phyloP scores from a whole-genome alignment of 2,888 invertebrate genomes.

The Tipula helvola region DNA sequence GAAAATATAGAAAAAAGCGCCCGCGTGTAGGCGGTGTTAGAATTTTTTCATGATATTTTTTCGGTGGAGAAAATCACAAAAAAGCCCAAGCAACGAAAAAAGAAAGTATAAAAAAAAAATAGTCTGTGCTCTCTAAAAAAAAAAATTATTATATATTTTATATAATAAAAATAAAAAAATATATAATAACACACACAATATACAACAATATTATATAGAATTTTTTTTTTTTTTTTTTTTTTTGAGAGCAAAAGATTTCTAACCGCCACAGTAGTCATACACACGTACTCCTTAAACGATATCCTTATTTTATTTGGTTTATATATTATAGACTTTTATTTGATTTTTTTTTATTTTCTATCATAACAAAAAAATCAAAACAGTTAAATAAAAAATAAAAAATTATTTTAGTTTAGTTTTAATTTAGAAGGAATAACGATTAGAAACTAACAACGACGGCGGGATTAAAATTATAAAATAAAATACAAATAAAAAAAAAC shows the following conservation, averaged over 20 bases:
- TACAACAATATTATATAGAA: slow-evolving; percentile 8
- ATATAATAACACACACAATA: neutral
- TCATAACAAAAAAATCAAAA: neutral
- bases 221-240: slow-evolving; percentile 6
- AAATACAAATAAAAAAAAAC: neutral
- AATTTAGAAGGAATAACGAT: neutral
- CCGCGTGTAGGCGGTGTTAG: slow-evolving; percentile 12
- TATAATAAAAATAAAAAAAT: slow-evolving; percentile 9
- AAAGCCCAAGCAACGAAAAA: slow-evolving; percentile 7
- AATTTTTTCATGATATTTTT: slow-evolving; percentile 8
- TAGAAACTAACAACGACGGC: slow-evolving; percentile 7
- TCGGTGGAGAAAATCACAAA: slow-evolving; percentile 8
- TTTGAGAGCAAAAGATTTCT: slow-evolving; percentile 24
- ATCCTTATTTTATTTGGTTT: slow-evolving; percentile 9
- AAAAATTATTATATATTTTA: neutral
- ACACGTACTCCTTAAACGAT: slow-evolving; percentile 14
- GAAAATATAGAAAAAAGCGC: slow-evolving; percentile 4
- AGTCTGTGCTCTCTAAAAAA: neutral
- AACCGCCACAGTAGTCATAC: slow-evolving; percentile 26
- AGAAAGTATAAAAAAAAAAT: neutral
- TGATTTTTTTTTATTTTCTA: slow-evolving; percentile 7
- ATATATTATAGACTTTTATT: slow-evolving; percentile 7
- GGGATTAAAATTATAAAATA: neutral
- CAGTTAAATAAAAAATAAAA: slow-evolving; percentile 9
- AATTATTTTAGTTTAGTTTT: slow-evolving; percentile 7